Conservation (phyloP, 2,888 invertebrate genomes). For the Cantharis rustica region DNA sequence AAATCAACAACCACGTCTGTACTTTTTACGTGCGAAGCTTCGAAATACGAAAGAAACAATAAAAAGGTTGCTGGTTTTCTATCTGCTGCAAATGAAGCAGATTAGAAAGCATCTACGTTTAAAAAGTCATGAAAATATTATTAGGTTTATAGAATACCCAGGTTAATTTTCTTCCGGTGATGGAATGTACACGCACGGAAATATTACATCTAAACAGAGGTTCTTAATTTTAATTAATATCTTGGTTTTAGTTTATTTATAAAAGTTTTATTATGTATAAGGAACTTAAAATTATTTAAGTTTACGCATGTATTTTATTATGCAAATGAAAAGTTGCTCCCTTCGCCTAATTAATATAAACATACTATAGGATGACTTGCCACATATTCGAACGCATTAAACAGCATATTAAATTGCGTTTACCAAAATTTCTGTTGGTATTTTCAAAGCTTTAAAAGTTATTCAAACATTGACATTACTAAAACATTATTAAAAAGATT, state of each 20-base stretch:
- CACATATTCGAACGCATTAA: not conserved
- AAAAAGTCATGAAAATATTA: not conserved
- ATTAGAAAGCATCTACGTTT: constrained; percentile 11
- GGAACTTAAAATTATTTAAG: not conserved
- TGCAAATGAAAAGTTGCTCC: not conserved
- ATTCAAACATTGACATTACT: not conserved
- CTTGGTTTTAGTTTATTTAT: not conserved
- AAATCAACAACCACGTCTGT: constrained; percentile 26
- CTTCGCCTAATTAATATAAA: not conserved
- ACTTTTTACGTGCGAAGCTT: constrained; percentile 23
- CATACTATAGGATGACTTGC: not conserved
- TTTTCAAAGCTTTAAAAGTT: not conserved
- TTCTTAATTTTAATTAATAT: not conserved
- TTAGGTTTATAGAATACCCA: not conserved
- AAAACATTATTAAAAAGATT: too few relatives aligned
- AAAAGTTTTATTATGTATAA: not conserved
- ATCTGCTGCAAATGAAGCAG: constrained; percentile 19
- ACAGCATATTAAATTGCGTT: not conserved
- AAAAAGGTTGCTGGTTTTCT: constrained; percentile 19
- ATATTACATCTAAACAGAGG: not conserved
- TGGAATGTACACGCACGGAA: not conserved
- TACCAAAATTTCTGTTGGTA: not conserved
- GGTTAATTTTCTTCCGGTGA: not conserved
- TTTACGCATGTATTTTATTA: not conserved
- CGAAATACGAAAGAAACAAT: constrained; percentile 18